phyloP scores from a whole-genome alignment of 2,113 vertebrate genomes.

The Poicephalus gulielmi region DNA sequence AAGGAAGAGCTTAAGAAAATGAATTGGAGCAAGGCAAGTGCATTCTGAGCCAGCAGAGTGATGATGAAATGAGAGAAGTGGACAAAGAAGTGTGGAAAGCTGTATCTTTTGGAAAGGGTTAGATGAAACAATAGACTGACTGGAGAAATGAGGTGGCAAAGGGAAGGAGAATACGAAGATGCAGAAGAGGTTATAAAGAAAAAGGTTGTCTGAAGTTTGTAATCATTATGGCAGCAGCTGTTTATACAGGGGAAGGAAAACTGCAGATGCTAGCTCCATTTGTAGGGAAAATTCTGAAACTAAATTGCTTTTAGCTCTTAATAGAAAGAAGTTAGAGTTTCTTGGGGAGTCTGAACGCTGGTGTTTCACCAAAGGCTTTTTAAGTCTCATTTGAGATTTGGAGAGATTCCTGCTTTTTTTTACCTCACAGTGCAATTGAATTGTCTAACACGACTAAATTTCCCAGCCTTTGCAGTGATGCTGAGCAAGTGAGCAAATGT shows the following conservation, averaged over 20 bases:
- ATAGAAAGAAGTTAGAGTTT: neutral
- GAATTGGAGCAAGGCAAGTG: neutral
- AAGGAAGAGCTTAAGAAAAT: conserved; percentile 20
- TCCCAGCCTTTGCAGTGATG: neutral
- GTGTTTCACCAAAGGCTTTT: neutral
- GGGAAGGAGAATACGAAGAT: neutral
- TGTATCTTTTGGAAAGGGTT: neutral
- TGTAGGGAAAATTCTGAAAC: neutral
- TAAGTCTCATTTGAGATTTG: fast-evolving
- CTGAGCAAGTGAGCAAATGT: neutral
- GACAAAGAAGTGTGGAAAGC: neutral
- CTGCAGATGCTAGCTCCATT: neutral
- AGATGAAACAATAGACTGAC: neutral
- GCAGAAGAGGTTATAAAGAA: neutral
- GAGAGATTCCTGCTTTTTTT: neutral
- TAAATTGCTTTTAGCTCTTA: neutral
- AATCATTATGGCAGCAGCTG: neutral
- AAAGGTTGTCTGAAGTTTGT: neutral
- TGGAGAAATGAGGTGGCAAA: neutral
- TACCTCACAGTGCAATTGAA: neutral
- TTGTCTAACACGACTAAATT: neutral
- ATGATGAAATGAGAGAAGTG: neutral
- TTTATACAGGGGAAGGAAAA: neutral
- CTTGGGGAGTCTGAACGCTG: neutral
- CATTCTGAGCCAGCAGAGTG: neutral